Percentiles rank a stretch among this genome's conserved stretches.
Evolutionary conservation across 2,888 invertebrate species (phyloP).

Genomic region (Dione vanillae): DNA sequence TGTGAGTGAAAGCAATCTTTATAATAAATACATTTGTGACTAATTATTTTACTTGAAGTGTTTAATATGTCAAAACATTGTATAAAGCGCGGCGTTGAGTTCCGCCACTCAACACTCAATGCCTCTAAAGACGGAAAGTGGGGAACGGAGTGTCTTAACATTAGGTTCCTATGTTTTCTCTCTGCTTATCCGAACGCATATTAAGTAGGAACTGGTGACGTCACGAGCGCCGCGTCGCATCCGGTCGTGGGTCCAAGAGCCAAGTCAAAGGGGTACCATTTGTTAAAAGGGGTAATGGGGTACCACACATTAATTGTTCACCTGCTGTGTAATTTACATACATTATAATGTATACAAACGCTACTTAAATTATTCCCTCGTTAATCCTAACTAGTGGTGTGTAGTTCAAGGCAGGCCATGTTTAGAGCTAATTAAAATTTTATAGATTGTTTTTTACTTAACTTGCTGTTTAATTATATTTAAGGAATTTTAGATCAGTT

Average conservation of each 20-base stretch:
- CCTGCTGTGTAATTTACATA: constrained; percentile 33
- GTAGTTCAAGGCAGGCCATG: not conserved
- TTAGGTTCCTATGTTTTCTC: no score
- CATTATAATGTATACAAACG: constrained; percentile 19
- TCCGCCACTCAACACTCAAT: no score
- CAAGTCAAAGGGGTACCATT: constrained; percentile 17
- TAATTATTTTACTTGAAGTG: no score
- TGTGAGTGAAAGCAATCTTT: no score
- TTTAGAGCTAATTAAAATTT: not conserved
- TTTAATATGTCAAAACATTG: no score
- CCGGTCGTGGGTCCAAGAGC: not conserved
- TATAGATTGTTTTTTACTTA: not conserved
- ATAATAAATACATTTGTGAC: no score
- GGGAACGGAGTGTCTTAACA: no score
- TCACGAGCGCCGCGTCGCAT: not conserved
- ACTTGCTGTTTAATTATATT: not conserved
- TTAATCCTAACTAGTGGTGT: constrained; percentile 11
- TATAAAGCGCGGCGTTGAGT: no score
- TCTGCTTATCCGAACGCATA: no score
- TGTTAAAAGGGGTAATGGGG: no score
- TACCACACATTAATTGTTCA: constrained; percentile 22
- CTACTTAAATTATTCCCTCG: constrained; percentile 16
- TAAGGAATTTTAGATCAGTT: constrained; percentile 7
- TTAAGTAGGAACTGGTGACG: not conserved
- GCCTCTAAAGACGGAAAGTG: no score